A percentile compares a stretch with the other conserved stretches of the same genome.
Evolutionary conservation across 2,888 invertebrate species (phyloP).

Genomic region (Incurvaria masculella): DNA sequence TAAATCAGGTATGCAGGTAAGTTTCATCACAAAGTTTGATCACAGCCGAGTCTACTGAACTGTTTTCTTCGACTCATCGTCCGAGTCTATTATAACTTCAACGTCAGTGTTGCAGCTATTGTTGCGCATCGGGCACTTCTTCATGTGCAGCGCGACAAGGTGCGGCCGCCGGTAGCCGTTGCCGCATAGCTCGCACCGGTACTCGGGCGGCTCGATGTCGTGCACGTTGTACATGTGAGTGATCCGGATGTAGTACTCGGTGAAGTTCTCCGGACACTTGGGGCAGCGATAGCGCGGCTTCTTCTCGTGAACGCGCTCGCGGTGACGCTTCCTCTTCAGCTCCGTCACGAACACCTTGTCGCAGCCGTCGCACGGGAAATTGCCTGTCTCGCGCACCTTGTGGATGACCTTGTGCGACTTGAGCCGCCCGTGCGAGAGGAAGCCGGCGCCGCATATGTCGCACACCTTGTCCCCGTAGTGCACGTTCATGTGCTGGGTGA

Average conservation of each 20-base stretch:
- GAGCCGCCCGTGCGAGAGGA: conserved; percentile 42
- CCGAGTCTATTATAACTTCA: too few relatives aligned
- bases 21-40: too few relatives aligned
- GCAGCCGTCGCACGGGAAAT: conserved; percentile 29
- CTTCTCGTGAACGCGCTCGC: background rate
- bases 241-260: conserved; percentile 4
- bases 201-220: conserved; percentile 15
- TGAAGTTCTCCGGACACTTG: conserved; percentile 33
- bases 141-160: background rate
- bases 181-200: conserved; percentile 17
- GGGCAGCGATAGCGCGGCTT: conserved; percentile 18
- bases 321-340: conserved; percentile 19
- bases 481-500: conserved; percentile 46
- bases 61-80: too few relatives aligned
- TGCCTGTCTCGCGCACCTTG: conserved; percentile 19
- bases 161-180: conserved; percentile 15
- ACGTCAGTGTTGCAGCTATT: too few relatives aligned
- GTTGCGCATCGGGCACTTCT: background rate
- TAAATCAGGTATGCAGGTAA: too few relatives aligned
- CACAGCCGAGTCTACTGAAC: too few relatives aligned
- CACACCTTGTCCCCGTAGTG: conserved; percentile 43
- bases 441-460: conserved; percentile 44
- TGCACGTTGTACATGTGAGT: conserved; percentile 18
- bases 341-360: conserved; percentile 24
- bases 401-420: conserved; percentile 32